phyloP scores from a whole-genome alignment of 64 coral and sea anemone species.

The Porites australiensis region DNA sequence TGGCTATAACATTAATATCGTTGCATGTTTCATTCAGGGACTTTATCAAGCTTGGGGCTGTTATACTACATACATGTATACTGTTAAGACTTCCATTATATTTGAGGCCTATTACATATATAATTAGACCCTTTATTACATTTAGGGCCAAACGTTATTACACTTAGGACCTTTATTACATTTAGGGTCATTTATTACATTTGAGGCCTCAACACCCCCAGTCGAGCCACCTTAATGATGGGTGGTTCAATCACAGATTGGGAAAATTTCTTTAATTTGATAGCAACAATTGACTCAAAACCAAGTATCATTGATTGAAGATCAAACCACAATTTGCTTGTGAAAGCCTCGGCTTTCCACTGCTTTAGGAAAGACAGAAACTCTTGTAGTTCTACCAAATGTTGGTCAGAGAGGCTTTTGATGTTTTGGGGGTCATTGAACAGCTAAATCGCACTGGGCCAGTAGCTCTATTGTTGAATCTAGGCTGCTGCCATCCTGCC shows the following conservation, averaged over 20 bases:
- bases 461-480: conserved; percentile 38
- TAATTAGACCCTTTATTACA: too few relatives aligned
- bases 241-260: conserved; percentile 2
- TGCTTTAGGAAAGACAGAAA: conserved; percentile 7
- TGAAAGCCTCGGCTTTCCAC: conserved; percentile 4
- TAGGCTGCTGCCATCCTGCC: not conserved
- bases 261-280: conserved; percentile 17
- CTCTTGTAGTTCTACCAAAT: not conserved
- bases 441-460: not conserved
- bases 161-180: too few relatives aligned
- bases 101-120: too few relatives aligned
- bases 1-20: too few relatives aligned
- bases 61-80: too few relatives aligned
- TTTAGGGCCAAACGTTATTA: too few relatives aligned
- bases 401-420: not conserved
- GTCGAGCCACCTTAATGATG: not conserved
- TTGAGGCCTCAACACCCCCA: too few relatives aligned
- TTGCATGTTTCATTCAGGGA: too few relatives aligned
- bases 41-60: too few relatives aligned
- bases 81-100: too few relatives aligned
- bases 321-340: conserved; percentile 30
- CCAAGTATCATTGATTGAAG: conserved; percentile 35
- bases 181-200: too few relatives aligned
- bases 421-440: conserved; percentile 31
- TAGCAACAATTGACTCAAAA: not conserved